Percentiles rank a stretch among this genome's conserved stretches.
phyloP scores from a whole-genome alignment of 2,113 vertebrate species.

The Saiga tatarica region DNA sequence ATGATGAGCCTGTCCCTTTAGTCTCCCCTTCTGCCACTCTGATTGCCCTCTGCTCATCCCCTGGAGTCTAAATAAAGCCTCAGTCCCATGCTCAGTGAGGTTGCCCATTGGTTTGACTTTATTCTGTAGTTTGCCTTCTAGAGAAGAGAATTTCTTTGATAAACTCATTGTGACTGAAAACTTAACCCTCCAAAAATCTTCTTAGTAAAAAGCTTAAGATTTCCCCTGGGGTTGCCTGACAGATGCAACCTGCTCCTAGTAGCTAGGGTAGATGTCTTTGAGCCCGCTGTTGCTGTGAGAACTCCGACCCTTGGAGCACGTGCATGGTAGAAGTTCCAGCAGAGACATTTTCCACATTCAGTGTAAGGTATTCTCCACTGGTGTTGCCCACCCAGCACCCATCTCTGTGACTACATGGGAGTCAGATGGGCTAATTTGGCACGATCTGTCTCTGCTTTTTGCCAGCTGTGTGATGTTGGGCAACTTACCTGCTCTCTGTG shows the following conservation, averaged over 20 bases:
- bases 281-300: background rate
- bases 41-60: background rate
- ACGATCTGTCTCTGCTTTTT: background rate
- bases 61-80: background rate
- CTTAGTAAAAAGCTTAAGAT: background rate
- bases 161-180: background rate
- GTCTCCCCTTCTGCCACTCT: background rate
- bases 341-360: background rate
- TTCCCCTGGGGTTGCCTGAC: background rate
- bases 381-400: fast-evolving
- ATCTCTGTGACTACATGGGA: background rate
- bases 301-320: fast-evolving
- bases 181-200: background rate
- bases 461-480: background rate
- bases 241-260: background rate
- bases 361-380: background rate
- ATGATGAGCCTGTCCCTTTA: conserved; percentile 5
- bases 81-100: background rate
- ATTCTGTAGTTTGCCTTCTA: conserved; percentile 26
- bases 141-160: background rate
- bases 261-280: background rate
- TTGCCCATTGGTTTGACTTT: conserved; percentile 19
- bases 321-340: background rate
- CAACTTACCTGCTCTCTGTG: background rate
- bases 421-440: background rate